Evolutionary conservation across 1,140 invertebrate species (phyloP).

Genomic region (Bombus waltoni): DNA sequence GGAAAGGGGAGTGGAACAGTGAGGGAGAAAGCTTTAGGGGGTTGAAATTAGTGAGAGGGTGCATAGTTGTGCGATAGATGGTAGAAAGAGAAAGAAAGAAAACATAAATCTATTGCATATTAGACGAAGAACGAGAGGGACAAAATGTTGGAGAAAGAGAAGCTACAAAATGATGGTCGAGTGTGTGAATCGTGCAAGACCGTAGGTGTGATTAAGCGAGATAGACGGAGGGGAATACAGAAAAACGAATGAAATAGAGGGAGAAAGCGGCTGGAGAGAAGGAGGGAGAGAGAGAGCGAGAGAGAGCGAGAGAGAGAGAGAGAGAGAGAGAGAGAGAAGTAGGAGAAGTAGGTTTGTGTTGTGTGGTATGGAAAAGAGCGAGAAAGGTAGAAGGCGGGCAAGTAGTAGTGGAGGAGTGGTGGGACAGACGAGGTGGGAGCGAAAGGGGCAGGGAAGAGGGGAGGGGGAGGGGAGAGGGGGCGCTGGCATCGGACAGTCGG

Average conservation of each 20-base stretch:
- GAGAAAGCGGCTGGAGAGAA: not conserved
- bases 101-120: not conserved
- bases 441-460: constrained; percentile 19
- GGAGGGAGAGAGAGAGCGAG: constrained; percentile 13
- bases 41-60: constrained; percentile 45
- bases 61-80: constrained; percentile 33
- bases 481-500: constrained; percentile 77
- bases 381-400: constrained; percentile 28
- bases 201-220: constrained; percentile 49
- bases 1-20: not conserved
- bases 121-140: not conserved
- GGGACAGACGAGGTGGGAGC: not conserved
- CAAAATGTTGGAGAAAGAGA: constrained; percentile 1
- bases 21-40: constrained; percentile 11
- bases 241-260: constrained; percentile 27
- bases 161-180: not conserved
- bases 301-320: not conserved
- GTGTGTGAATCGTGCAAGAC: constrained; percentile 21
- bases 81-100: constrained; percentile 28
- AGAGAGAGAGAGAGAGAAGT: constrained; percentile 5
- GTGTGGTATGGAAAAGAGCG: constrained; percentile 15
- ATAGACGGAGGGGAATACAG: constrained; percentile 22
- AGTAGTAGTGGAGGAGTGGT: not conserved
- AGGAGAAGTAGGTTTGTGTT: not conserved
- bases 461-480: constrained; percentile 63